Percentiles rank a stretch among this genome's conserved stretches.
phyloP scores from a whole-genome alignment of 1,140 invertebrate species.

The Bombus pascuorum region DNA sequence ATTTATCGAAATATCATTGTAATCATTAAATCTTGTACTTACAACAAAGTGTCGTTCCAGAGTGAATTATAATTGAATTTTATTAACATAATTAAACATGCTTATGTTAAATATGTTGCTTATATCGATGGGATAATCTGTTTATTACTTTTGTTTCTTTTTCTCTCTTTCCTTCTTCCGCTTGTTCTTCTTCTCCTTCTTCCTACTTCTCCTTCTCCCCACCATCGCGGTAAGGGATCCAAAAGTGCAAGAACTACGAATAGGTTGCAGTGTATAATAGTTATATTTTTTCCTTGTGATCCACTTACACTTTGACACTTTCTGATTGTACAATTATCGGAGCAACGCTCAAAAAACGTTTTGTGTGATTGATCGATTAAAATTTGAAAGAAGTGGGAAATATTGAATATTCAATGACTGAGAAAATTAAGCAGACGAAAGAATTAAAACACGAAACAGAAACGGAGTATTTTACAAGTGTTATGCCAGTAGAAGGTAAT shows the following conservation, averaged over 20 bases:
- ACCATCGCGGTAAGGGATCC: background rate
- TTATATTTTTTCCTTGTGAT: background rate
- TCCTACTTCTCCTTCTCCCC: background rate
- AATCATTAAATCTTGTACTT: background rate
- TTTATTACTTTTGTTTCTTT: background rate
- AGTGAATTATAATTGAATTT: background rate
- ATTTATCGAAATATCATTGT: background rate
- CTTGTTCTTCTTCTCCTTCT: background rate
- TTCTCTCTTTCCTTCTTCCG: background rate
- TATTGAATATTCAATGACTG: background rate
- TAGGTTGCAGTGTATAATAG: background rate
- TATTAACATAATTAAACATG: background rate
- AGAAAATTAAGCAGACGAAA: too few relatives aligned
- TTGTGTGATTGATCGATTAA: background rate
- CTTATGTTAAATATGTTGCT: background rate
- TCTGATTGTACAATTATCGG: background rate
- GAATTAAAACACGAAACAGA: background rate
- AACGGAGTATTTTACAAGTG: too few relatives aligned
- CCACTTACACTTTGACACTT: too few relatives aligned
- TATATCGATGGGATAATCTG: background rate
- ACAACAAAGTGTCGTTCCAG: background rate
- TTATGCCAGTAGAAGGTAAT: conserved; percentile 27
- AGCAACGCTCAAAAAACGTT: background rate
- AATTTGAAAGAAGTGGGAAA: background rate
- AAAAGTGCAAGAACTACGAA: background rate